Evolutionary conservation across 2,113 vertebrate genomes (phyloP), one percentile per base, ranked within the genome.

Genomic region (Poecilia latipinna): DNA sequence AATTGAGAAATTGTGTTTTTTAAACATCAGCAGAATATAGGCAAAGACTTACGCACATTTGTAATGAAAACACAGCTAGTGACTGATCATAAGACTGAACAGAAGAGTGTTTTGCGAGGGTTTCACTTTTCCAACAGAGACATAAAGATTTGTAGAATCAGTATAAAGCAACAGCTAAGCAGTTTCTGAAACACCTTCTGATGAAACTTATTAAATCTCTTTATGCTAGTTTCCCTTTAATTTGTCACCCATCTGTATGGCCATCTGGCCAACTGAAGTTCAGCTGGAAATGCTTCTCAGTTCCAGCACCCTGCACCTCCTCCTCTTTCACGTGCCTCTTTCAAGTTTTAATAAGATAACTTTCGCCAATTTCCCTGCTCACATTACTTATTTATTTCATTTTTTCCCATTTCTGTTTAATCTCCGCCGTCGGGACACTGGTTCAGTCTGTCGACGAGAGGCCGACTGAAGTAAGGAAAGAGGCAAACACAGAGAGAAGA

Each of bases 281-380:
- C 8, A 0, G 44, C 31, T 61, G 61, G 70, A 78, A 80, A 78
- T 87, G 83, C 77, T 82, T 68, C 66, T 64, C 64, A 54, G 81
- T 66, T 82, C 48, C 17, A 68, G n/a, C 70, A 82, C 78, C 75
- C 39, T 64, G 65, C 75, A 37, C 75, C 81, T 77, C 84, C 78
- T 87, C 74, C 70, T 90, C 69, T 71, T 86, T 79, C 83, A 70
- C 88, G 73, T 84, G 78, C 70, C 78, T 74, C 89, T 93, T 92
- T 93, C 87, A 92, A 91, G 89, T 92, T 94, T 92, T 92, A 93
- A 91, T 89, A 87, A 91, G 88, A 91, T 89, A 86, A 93, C 84
- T 91, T 91, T 74, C 81, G 74, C 35, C 83, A 87, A 86, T 92
- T 86, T 77, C 79, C 75, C 71, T 6, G 10, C 68, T 71, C 11